Percentiles rank a stretch among this genome's conserved stretches.
These are phyloP conservation scores for Nyctibius bracteatus DNA, from an alignment of 2,113 vertebrate genomes.

Conservation along the genomic window DNA sequence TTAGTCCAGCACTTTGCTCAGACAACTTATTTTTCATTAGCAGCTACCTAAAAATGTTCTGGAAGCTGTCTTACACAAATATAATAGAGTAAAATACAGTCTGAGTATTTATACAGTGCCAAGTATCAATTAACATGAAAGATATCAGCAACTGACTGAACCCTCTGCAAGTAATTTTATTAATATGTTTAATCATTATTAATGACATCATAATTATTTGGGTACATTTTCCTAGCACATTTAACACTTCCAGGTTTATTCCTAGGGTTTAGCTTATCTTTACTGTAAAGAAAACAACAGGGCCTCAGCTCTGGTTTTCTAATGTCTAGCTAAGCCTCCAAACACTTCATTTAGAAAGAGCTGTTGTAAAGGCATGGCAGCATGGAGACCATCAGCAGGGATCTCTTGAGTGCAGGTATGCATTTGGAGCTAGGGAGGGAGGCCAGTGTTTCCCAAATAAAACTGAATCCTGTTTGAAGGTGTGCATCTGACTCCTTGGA, in stretches of 20 bases:
- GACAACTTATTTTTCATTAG: not conserved
- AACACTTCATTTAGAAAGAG: not conserved
- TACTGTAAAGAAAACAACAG: not conserved
- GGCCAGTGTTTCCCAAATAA: not conserved
- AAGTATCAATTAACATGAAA: constrained; percentile 31
- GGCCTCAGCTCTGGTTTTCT: not conserved
- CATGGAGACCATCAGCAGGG: not conserved
- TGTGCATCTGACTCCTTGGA: not conserved
- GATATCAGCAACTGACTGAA: constrained; percentile 21
- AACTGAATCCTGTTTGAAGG: not conserved
- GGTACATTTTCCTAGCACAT: not conserved
- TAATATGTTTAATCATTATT: constrained; percentile 29
- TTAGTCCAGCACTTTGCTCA: not conserved
- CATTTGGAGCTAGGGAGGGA: not conserved
- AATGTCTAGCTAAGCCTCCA: not conserved
- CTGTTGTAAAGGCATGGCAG: not conserved
- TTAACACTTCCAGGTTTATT: not conserved
- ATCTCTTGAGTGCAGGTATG: fast-evolving
- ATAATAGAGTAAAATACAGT: not conserved
- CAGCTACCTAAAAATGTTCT: not conserved
- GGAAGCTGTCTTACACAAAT: not conserved
- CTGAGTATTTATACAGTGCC: not conserved
- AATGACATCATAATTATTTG: constrained; percentile 2
- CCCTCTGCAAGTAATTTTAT: constrained; percentile 15
- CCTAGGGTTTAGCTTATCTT: not conserved